Evolutionary conservation across 2,797 vertebrate genomes (phyloP).

Genomic region (Mergus octosetaceus): DNA sequence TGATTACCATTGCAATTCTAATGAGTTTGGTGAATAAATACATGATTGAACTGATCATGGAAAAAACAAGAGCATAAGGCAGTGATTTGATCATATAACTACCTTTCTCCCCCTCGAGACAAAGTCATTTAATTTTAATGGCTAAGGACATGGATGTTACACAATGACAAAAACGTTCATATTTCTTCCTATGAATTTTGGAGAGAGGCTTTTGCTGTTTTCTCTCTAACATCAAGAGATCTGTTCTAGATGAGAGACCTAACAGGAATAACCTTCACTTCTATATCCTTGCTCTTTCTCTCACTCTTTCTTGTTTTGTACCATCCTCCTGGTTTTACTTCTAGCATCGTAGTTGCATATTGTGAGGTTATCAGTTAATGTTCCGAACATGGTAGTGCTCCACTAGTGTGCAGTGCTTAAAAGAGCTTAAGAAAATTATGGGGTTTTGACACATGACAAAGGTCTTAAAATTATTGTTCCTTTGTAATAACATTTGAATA

Average conservation of each 20-base stretch:
- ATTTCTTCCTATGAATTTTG: neutral
- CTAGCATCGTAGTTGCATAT: neutral
- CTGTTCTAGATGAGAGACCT: neutral
- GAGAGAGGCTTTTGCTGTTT: neutral
- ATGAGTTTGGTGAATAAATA: constrained; percentile 62
- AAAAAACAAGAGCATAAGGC: constrained; percentile 31
- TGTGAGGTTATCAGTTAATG: neutral
- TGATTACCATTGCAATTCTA: constrained; percentile 60
- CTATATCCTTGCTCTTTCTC: neutral
- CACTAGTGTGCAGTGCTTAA: neutral
- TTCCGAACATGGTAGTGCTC: neutral
- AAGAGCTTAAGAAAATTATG: neutral
- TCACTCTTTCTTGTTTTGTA: neutral
- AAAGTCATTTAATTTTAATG: constrained; percentile 13
- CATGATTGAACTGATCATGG: neutral
- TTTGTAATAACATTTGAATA: neutral
- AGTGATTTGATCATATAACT: constrained; percentile 12
- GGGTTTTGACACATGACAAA: neutral
- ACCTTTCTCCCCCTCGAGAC: neutral
- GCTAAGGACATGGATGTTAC: neutral
- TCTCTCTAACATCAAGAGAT: neutral
- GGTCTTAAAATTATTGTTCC: neutral
- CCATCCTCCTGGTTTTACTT: neutral
- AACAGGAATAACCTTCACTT: neutral
- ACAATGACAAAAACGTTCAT: neutral